phyloP scores from a whole-genome alignment of 2,113 vertebrate genomes.

The Danio rerio region DNA sequence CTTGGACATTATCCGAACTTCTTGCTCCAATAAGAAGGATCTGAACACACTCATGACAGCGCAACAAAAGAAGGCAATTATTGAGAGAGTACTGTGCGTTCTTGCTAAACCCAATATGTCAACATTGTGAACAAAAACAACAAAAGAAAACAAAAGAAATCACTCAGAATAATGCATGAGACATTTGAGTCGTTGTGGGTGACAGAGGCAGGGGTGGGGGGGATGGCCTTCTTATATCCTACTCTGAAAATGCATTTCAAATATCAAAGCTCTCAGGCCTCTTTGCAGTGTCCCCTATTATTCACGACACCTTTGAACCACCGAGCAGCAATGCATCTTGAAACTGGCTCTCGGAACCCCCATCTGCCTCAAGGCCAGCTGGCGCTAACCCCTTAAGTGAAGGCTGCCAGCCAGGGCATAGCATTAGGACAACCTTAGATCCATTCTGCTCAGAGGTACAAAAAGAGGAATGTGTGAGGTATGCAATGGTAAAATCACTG shows the following conservation, averaged over 20 bases:
- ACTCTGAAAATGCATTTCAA: conserved; percentile 75
- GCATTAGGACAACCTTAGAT: conserved; percentile 68
- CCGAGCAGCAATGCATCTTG: conserved; percentile 75
- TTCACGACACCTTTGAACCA: conserved; percentile 79
- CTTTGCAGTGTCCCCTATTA: conserved; percentile 72
- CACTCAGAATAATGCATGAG: conserved; percentile 77
- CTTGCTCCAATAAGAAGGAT: conserved; percentile 69
- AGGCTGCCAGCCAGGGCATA: conserved; percentile 73
- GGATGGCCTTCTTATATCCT: conserved; percentile 67
- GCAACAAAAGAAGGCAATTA: conserved; percentile 73
- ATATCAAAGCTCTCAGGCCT: conserved; percentile 70
- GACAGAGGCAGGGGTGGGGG: conserved; percentile 56
- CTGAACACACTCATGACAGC: conserved; percentile 70
- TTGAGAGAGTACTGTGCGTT: conserved; percentile 71
- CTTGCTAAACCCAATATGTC: conserved; percentile 70
- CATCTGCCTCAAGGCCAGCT: conserved; percentile 78
- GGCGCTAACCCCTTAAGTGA: conserved; percentile 69
- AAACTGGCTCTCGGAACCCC: conserved; percentile 76
- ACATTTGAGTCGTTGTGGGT: conserved; percentile 71
- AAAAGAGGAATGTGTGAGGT: conserved; percentile 20
- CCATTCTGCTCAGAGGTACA: conserved; percentile 62
- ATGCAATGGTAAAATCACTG: conserved; percentile 45
- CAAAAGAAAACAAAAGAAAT: conserved; percentile 70
- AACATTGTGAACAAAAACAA: conserved; percentile 67
- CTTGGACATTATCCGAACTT: conserved; percentile 62